Percentiles rank a stretch among this genome's conserved stretches.
Evolutionary conservation across 2,113 vertebrate species (phyloP).

Genomic region (Gnathonemus echidnorhynchus): DNA sequence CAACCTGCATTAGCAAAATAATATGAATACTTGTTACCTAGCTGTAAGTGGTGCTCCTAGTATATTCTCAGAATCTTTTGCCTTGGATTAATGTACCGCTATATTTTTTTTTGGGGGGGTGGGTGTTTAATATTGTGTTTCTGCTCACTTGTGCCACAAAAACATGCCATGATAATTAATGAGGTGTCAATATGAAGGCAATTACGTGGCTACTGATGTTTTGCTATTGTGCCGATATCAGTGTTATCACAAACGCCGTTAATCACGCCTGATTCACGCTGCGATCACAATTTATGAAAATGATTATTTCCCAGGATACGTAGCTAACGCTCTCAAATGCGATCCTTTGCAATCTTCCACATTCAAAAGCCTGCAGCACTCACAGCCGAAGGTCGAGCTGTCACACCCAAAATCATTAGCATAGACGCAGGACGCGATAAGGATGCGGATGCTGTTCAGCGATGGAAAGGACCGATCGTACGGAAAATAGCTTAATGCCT

Average conservation of each 20-base stretch:
- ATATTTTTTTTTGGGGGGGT: background rate
- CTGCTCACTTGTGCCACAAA: background rate
- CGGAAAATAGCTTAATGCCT: conserved; percentile 47
- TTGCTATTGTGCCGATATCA: background rate
- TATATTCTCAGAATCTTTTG: background rate
- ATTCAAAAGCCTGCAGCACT: background rate
- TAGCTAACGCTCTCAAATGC: background rate
- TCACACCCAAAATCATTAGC: conserved; percentile 29
- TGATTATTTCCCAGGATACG: background rate
- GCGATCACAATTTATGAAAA: background rate
- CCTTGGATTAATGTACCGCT: background rate
- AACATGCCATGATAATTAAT: background rate
- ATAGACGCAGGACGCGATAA: conserved; percentile 33
- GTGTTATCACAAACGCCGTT: background rate
- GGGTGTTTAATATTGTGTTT: background rate
- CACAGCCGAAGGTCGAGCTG: background rate
- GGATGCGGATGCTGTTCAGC: conserved; percentile 39
- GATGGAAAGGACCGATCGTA: conserved; percentile 39
- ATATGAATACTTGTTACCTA: background rate
- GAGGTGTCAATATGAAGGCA: background rate
- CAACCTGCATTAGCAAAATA: background rate
- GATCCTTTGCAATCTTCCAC: background rate
- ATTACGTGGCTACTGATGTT: background rate
- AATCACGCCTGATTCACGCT: background rate
- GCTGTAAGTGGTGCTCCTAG: background rate